phyloP scores from a whole-genome alignment of 2,888 invertebrate genomes.

The Calameuta idolon region DNA sequence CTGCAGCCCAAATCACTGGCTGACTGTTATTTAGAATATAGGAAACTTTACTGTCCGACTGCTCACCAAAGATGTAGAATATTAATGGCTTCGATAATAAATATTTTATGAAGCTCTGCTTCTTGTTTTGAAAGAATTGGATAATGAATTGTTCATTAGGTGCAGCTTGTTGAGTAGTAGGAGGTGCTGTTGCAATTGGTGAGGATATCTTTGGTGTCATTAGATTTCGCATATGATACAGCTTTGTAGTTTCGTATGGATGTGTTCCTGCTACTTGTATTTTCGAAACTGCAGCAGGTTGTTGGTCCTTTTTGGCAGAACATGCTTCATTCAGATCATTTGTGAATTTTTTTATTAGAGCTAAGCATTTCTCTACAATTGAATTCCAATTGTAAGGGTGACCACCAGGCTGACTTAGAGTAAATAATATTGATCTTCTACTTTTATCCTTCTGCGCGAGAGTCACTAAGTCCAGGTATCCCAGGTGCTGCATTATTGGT shows the following conservation, averaged over 20 bases:
- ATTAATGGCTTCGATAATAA: slow-evolving; percentile 78
- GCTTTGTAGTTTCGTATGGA: slow-evolving; percentile 28
- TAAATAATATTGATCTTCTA: slow-evolving; percentile 77
- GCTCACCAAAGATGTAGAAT: slow-evolving; percentile 80
- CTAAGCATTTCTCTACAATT: slow-evolving; percentile 75
- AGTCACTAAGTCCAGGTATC: slow-evolving; percentile 79
- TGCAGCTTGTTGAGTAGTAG: slow-evolving; percentile 2
- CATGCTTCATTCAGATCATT: slow-evolving; percentile 73
- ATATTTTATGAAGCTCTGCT: slow-evolving; percentile 68
- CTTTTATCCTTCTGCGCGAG: slow-evolving; percentile 74
- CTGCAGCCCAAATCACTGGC: slow-evolving; percentile 81
- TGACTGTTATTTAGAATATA: slow-evolving; percentile 78
- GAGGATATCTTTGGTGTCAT: slow-evolving; percentile 54
- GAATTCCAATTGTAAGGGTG: slow-evolving; percentile 91
- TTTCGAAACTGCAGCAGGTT: slow-evolving; percentile 29
- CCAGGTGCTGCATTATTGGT: slow-evolving; percentile 81
- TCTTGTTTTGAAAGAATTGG: slow-evolving; percentile 57
- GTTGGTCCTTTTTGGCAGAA: slow-evolving; percentile 33
- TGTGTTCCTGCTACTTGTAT: slow-evolving; percentile 34
- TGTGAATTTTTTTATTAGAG: slow-evolving; percentile 75
- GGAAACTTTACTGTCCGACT: slow-evolving; percentile 78
- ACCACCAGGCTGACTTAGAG: slow-evolving; percentile 84
- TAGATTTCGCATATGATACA: slow-evolving; percentile 18
- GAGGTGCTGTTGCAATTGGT: neutral
- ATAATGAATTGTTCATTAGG: slow-evolving; percentile 38